Evolutionary conservation across 2,797 vertebrate species (phyloP), one percentile per base, ranked within the genome.

Genomic region (Girardinus metallicus): DNA sequence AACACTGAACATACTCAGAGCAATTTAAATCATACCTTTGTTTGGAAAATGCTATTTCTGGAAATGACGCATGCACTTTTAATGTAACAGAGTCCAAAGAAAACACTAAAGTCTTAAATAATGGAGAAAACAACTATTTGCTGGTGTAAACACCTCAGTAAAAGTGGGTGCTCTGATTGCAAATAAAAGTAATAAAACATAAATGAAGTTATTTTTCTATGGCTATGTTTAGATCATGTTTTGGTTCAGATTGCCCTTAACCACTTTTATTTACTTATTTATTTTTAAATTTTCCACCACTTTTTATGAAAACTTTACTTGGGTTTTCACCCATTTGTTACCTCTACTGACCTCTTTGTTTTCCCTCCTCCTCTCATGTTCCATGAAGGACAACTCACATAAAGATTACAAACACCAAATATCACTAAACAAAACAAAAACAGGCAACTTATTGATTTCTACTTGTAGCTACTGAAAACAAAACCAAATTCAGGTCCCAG

Each of bases 221-320:
- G 83, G 74, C 79, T 80, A 87, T 73, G 26, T 87, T 80, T 91
- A 91, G 15, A 89, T 76, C 88, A 87, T 79, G 83, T 75, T 80
- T n/a, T 1, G 29, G 82, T 85, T 73, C 79, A 90, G 84, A 88
- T 73, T 51, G 71, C 16, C 29, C 70, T 29, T 16, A 47, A n/a
- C 29, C 44, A 16, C 11, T 12, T 31, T 31, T 8, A 18, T 47
- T 10, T 13, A n/a, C 31, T 34, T 10, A 5, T 49, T 34, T n/a
- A n/a, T n/a, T n/a, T n/a, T n/a, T n/a, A n/a, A 3, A 73, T 26
- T 31, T 46, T 72, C 55, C 36, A 4, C 26, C 34, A 23, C 34
- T 57, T 39, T 62, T 62, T 26, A 62, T 75, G 21, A 74, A 81
- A 72, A 49, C 36, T 57, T 72, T 73, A 2, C 49, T 76, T 39